phyloP scores from a whole-genome alignment of 1,140 invertebrate species.

The Monochamus saltuarius region DNA sequence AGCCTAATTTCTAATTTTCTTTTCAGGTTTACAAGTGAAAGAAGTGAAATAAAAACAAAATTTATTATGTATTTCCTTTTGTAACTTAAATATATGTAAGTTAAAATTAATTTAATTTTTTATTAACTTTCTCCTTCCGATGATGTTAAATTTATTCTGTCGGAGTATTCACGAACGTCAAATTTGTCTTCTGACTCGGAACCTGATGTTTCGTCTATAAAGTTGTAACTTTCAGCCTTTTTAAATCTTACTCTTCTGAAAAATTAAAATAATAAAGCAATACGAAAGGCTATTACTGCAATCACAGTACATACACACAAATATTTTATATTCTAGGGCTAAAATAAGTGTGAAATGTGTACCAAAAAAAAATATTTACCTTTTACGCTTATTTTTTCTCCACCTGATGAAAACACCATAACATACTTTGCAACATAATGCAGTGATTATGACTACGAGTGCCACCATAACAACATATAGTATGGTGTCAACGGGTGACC shows the following conservation, averaged over 20 bases:
- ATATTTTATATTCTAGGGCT: too few relatives aligned
- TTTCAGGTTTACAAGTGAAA: slow-evolving; percentile 77
- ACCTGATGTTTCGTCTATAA: slow-evolving; percentile 24
- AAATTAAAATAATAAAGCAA: slow-evolving; percentile 11
- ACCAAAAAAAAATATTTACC: slow-evolving; percentile 5
- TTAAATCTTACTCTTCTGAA: slow-evolving; percentile 23
- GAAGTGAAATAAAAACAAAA: slow-evolving; percentile 68
- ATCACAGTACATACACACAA: too few relatives aligned
- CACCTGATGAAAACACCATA: slow-evolving; percentile 14
- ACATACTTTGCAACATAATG: slow-evolving; percentile 26
- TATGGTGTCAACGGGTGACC: slow-evolving; percentile 39
- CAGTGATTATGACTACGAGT: slow-evolving; percentile 29
- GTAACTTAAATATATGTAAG: too few relatives aligned
- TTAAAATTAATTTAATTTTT: neutral
- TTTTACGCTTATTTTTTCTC: slow-evolving; percentile 24
- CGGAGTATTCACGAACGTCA: slow-evolving; percentile 26
- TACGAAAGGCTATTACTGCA: too few relatives aligned
- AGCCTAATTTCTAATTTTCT: slow-evolving; percentile 30
- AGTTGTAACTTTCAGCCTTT: slow-evolving; percentile 21
- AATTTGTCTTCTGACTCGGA: slow-evolving; percentile 41
- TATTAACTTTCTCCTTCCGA: neutral
- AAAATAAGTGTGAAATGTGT: neutral
- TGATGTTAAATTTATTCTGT: neutral
- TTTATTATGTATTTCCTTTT: neutral
- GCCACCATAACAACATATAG: slow-evolving; percentile 28